Evolutionary conservation across 2,797 vertebrate genomes (phyloP).

Genomic region (Siniperca scherzeri): DNA sequence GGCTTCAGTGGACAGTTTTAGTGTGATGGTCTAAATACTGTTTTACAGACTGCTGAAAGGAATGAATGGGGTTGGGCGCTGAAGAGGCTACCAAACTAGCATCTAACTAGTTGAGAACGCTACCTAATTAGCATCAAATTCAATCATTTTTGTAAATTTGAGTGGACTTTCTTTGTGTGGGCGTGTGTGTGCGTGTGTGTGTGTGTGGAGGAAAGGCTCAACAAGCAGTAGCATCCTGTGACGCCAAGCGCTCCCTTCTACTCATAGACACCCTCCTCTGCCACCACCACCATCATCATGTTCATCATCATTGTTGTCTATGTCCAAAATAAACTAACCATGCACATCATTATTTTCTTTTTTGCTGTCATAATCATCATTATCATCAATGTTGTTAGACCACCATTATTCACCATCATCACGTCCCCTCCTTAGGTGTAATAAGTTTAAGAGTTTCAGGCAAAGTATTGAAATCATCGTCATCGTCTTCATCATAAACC

Average conservation of each 20-base stretch:
- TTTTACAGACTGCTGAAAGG: background rate
- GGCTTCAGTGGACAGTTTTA: background rate
- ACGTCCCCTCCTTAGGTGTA: no score
- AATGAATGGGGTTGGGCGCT: background rate
- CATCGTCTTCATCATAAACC: no score
- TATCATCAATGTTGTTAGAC: background rate
- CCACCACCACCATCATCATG: background rate
- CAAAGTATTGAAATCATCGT: no score
- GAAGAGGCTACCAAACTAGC: background rate
- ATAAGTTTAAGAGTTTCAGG: no score
- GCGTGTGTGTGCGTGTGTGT: conserved; percentile 7
- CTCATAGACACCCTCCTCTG: background rate
- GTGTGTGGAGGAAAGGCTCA: conserved; percentile 8
- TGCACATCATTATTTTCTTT: no score
- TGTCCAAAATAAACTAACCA: background rate
- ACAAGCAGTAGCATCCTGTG: conserved; percentile 31
- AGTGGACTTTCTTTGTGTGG: background rate
- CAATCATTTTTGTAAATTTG: background rate
- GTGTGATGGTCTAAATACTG: background rate
- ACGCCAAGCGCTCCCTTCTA: conserved; percentile 45
- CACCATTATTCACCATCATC: no score
- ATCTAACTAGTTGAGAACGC: background rate
- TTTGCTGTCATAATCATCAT: background rate
- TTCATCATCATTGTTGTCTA: conserved; percentile 2
- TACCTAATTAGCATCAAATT: background rate